These are phyloP conservation scores for Leptinotarsa texana DNA, from an alignment of 1,140 invertebrate genomes.

Conservation along the genomic window DNA sequence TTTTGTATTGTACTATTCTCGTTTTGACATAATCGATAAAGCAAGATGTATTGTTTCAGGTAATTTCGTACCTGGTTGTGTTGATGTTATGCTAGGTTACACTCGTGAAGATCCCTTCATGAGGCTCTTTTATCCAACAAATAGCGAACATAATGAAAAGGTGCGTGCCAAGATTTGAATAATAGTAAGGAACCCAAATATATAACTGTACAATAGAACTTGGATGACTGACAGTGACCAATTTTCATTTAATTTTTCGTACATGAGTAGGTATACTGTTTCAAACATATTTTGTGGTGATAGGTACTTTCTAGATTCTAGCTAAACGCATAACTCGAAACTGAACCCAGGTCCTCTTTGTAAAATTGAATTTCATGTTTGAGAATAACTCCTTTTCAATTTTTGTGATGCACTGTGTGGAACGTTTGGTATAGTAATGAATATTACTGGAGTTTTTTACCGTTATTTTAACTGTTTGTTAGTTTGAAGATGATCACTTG, in stretches of 20 bases:
- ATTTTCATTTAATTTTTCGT: background rate
- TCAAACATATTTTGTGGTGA: background rate
- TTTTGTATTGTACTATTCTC: too few species aligned
- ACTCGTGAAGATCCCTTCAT: slow-evolving; percentile 53
- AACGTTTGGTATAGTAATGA: too few species aligned
- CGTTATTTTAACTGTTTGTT: too few species aligned
- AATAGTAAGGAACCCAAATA: background rate
- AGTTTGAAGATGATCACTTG: too few species aligned
- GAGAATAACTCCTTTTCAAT: too few species aligned
- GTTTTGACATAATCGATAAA: background rate
- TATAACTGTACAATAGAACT: too few species aligned
- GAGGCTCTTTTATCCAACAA: slow-evolving; percentile 56
- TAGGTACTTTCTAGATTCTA: background rate
- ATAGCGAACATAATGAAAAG: background rate
- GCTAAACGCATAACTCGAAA: too few species aligned
- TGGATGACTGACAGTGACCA: too few species aligned
- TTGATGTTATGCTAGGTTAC: slow-evolving; percentile 58
- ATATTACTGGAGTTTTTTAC: too few species aligned
- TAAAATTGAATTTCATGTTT: too few species aligned
- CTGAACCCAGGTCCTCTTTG: too few species aligned
- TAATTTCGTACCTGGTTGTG: slow-evolving; percentile 54
- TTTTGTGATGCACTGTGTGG: too few species aligned
- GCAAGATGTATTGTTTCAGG: slow-evolving; percentile 51
- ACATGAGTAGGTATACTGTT: background rate
- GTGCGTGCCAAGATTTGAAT: background rate